phyloP scores from a whole-genome alignment of 35 echinoderm and acorn worm species.

The Heliocidaris tuberculata region DNA sequence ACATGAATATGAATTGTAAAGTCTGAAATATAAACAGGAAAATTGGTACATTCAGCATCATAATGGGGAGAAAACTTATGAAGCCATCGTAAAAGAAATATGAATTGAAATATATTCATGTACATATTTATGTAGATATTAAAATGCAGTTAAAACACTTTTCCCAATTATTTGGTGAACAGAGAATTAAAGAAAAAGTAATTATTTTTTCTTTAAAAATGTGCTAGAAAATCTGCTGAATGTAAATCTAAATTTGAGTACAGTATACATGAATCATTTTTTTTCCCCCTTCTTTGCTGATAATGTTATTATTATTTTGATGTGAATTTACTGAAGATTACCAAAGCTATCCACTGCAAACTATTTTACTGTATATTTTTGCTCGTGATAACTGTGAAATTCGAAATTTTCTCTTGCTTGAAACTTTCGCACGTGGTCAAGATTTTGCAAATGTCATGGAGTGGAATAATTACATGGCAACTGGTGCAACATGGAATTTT shows the following conservation, averaged over 20 bases:
- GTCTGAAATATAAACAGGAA: background rate
- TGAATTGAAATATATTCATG: background rate
- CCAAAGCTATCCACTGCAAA: background rate
- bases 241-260: background rate
- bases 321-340: background rate
- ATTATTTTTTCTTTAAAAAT: background rate
- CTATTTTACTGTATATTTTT: background rate
- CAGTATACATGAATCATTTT: background rate
- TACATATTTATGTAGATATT: background rate
- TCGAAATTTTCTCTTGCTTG: no score
- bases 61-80: background rate
- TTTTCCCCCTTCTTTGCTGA: background rate
- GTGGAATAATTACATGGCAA: no score
- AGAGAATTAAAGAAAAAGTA: background rate
- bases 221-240: background rate
- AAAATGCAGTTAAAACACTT: background rate
- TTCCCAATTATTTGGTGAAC: background rate
- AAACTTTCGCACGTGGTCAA: no score
- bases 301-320: background rate
- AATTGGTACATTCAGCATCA: background rate
- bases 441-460: no score
- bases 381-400: background rate
- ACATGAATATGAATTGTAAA: background rate
- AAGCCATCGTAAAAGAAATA: background rate
- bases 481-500: no score